Percentiles rank a stretch among this genome's conserved stretches.
Evolutionary conservation across 2,888 invertebrate genomes (phyloP).

Genomic region (Tetragnatha montana): DNA sequence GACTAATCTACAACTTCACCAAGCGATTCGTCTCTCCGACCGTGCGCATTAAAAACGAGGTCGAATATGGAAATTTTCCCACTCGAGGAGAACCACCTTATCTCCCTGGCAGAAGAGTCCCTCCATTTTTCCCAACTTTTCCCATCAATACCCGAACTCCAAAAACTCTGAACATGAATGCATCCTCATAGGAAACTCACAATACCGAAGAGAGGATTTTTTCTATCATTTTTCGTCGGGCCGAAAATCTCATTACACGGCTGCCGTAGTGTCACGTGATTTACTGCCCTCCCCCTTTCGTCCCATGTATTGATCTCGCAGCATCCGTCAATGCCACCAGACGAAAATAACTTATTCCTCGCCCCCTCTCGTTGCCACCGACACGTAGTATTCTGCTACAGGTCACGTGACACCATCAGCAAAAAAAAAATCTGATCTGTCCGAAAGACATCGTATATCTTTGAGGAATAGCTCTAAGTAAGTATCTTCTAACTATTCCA

Average conservation of each 20-base stretch:
- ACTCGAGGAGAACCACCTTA: background rate
- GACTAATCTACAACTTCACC: no score
- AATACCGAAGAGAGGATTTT: background rate
- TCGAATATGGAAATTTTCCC: constrained; percentile 1
- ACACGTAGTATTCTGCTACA: background rate
- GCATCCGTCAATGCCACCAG: background rate
- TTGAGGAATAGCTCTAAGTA: background rate
- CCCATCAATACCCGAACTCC: background rate
- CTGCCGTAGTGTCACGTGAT: background rate
- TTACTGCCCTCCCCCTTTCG: background rate
- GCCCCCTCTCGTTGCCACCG: background rate
- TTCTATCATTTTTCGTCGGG: background rate
- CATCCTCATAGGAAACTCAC: background rate
- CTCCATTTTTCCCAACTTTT: background rate
- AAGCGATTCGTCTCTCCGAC: background rate
- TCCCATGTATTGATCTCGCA: background rate
- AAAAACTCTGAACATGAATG: background rate
- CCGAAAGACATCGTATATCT: background rate
- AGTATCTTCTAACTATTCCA: background rate
- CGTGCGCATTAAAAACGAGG: background rate
- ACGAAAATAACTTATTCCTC: background rate
- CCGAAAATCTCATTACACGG: background rate
- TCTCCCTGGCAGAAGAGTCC: background rate
- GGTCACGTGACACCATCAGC: background rate
- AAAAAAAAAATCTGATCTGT: background rate